Base-by-base conservation (phyloP, 2,888 invertebrate genomes). In the Rhodophaea formosa region DNA sequence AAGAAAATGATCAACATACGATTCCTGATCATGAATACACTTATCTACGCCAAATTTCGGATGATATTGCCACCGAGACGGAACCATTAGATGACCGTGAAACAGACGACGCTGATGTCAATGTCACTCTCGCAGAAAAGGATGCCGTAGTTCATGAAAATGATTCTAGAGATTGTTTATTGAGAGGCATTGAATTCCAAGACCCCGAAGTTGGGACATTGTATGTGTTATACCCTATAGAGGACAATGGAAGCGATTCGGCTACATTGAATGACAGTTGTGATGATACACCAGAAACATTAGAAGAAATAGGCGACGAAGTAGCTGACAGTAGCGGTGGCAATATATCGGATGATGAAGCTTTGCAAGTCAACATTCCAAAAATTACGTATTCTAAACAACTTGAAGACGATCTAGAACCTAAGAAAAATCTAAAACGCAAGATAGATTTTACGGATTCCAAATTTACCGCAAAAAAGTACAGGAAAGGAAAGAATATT, bases 401-500 rank as follows among this genome's bases (percentile, higher is more conserved):
- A 62, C 56, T 53, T 43, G 59, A 53, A 60, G 15, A 57, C 14
- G 51, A 39, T 8, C 65, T 56, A 44, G 68, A 58, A 52, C 53
- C 29, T 7, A 70, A 60, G 57, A 69, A 55, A 52, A 59, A 63
- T 14, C 64, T 83, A 43, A 88, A 90, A 71, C 82, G 88, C 42
- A 88, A 87, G 69, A 68, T 69, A 47, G 73, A 78, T 49, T 71
- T 74, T 68, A 57, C 64, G 23, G 81, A 84, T 62, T 57, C 65
- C 8, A 75, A 73, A 65, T 61, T 69, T 5, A 60, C 53, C 32
- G 67, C 62, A 49, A 88, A 79, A 65, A 84, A 70, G 59, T 87
- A 86, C 53, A 78, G 86, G 62, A 88, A 88, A 72, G 77, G 83
- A 5, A 90, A 86, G 73, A 80, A 86, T 63, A 90, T 90, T 56